phyloP scores from a whole-genome alignment of 2,888 invertebrate species.

The Lepas anatifera region DNA sequence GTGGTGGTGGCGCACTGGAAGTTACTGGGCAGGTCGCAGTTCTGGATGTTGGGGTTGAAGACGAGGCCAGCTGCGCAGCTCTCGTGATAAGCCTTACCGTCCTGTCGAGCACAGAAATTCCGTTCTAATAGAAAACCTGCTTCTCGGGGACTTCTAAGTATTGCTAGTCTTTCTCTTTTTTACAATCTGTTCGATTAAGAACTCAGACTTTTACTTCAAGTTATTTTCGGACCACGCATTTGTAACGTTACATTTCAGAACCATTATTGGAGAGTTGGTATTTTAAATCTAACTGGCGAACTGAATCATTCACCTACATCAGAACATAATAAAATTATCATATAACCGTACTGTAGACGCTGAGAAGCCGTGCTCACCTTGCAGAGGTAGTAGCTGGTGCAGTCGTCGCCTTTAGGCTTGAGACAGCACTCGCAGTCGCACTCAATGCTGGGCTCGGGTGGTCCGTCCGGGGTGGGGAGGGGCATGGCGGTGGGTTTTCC shows the following conservation, averaged over 20 bases:
- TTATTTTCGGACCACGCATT: not conserved
- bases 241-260: too few species aligned
- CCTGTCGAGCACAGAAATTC: slow-evolving; percentile 12
- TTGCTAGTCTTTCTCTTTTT: not conserved
- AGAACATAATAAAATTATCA: not conserved
- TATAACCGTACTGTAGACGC: not conserved
- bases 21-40: slow-evolving; percentile 19
- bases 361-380: slow-evolving; percentile 12
- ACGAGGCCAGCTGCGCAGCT: slow-evolving; percentile 23
- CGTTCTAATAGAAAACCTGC: not conserved
- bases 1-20: not conserved
- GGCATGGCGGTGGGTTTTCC: not conserved
- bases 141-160: not conserved
- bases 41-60: slow-evolving; percentile 20
- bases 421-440: slow-evolving; percentile 24
- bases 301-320: not conserved
- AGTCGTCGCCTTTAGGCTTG: slow-evolving; percentile 22
- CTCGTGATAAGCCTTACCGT: slow-evolving; percentile 20
- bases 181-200: not conserved
- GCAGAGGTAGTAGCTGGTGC: slow-evolving; percentile 22
- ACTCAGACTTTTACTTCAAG: not conserved
- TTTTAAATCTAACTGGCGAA: not conserved
- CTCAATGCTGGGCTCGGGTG: slow-evolving; percentile 13
- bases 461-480: not conserved
- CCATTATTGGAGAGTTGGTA: too few species aligned